A percentile compares a stretch with the other conserved stretches of the same genome.
Evolutionary conservation across 2,888 invertebrate species (phyloP).

Genomic region (Odontomyia ornata): DNA sequence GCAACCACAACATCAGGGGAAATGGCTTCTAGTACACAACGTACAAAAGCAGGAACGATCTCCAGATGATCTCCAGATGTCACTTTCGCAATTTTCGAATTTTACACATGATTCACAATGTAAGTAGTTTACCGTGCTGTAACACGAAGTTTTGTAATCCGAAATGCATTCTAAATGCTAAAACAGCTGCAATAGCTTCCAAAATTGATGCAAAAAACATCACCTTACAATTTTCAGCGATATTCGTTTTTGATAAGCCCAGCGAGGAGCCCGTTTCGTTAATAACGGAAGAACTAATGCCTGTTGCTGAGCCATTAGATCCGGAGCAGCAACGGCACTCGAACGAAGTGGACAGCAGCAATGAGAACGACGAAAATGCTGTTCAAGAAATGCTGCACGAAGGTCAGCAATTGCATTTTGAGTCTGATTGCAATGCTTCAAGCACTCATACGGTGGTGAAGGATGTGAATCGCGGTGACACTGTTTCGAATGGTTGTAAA

Average conservation of each 20-base stretch:
- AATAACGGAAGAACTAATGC: background rate
- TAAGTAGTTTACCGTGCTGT: too few relatives aligned
- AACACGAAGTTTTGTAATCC: too few relatives aligned
- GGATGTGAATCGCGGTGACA: background rate
- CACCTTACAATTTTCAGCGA: too few relatives aligned
- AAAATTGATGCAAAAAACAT: too few relatives aligned
- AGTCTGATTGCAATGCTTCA: background rate
- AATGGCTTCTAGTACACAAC: too few relatives aligned
- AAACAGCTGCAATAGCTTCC: too few relatives aligned
- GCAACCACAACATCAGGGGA: too few relatives aligned
- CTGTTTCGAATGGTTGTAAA: background rate
- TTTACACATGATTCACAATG: too few relatives aligned
- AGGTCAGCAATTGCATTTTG: background rate
- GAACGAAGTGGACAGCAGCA: background rate
- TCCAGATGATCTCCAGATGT: too few relatives aligned
- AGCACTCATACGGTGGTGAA: background rate
- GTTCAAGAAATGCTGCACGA: background rate
- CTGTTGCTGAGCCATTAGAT: background rate
- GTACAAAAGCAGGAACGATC: too few relatives aligned
- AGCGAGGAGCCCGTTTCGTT: background rate
- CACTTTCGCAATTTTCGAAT: too few relatives aligned
- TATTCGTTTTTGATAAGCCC: background rate
- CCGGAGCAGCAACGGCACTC: background rate
- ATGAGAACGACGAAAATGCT: background rate
- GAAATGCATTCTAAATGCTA: too few relatives aligned